Conservation (phyloP, 2,113 vertebrate genomes). For the Oreocharis arfaki region DNA sequence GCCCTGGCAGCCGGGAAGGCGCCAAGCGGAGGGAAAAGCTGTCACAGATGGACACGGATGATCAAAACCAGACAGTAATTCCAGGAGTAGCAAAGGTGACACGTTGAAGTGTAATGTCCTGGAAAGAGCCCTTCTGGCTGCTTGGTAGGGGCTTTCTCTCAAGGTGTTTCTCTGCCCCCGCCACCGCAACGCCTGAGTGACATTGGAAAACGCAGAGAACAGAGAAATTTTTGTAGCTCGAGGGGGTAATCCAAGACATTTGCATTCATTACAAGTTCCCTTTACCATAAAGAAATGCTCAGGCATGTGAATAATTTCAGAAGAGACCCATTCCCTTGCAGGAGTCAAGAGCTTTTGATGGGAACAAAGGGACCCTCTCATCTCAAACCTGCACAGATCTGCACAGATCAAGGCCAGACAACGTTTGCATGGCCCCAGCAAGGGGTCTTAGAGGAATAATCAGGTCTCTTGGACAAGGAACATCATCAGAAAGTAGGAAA, state of each 20-base stretch:
- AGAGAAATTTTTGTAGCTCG: neutral
- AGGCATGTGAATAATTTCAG: neutral
- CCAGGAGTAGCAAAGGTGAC: slow-evolving; percentile 5
- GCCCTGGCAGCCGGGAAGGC: neutral
- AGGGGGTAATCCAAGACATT: neutral
- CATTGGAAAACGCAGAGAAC: neutral
- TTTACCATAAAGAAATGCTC: neutral
- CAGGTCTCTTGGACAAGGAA: neutral
- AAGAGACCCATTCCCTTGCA: neutral
- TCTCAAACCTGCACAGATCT: neutral
- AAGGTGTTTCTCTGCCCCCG: neutral
- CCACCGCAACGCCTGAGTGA: neutral
- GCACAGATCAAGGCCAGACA: neutral
- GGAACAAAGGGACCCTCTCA: slow-evolving; percentile 7
- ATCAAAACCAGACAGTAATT: neutral
- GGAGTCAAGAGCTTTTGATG: neutral
- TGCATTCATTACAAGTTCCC: neutral
- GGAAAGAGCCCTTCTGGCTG: slow-evolving; percentile 46
- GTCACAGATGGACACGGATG: slow-evolving; percentile 9
- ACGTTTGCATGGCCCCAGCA: neutral
- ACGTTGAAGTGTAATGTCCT: neutral
- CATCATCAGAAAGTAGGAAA: neutral
- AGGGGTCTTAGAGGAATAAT: neutral
- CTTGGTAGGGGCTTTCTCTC: neutral
- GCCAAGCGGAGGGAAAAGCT: neutral